Evolutionary conservation across 2,888 invertebrate genomes (phyloP).

Genomic region (Acleris literana): DNA sequence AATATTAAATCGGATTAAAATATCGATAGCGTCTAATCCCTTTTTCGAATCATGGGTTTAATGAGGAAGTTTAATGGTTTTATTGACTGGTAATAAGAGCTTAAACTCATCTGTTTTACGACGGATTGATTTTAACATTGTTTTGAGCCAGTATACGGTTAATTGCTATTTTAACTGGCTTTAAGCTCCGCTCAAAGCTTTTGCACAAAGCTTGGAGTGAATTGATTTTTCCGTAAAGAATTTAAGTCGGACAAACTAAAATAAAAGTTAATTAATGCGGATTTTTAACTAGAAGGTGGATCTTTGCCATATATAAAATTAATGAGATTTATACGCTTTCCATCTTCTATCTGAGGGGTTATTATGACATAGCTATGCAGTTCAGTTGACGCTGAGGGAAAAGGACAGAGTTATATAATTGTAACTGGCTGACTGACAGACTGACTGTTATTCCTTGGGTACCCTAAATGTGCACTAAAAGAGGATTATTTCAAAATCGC

Average conservation of each 20-base stretch:
- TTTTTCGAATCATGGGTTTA: slow-evolving; percentile 41
- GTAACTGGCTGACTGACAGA: too few relatives aligned
- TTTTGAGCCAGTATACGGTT: slow-evolving; percentile 67
- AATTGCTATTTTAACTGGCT: too few relatives aligned
- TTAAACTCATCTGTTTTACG: slow-evolving; percentile 66
- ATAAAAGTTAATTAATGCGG: not conserved
- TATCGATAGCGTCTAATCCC: not conserved
- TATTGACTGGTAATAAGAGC: slow-evolving; percentile 57
- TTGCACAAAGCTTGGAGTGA: slow-evolving; percentile 11
- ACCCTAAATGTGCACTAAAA: too few relatives aligned
- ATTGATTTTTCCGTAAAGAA: slow-evolving; percentile 10
- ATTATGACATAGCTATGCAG: too few relatives aligned
- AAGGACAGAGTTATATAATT: too few relatives aligned
- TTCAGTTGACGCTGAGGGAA: too few relatives aligned
- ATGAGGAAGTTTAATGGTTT: slow-evolving; percentile 53
- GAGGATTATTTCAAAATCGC: too few relatives aligned
- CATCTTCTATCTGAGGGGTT: too few relatives aligned
- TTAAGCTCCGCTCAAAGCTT: slow-evolving; percentile 56
- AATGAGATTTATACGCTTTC: too few relatives aligned
- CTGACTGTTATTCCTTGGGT: too few relatives aligned
- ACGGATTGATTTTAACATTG: slow-evolving; percentile 71
- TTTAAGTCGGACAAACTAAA: not conserved
- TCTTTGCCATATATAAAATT: too few relatives aligned
- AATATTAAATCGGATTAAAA: slow-evolving; percentile 4
- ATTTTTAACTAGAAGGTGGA: too few relatives aligned